A percentile compares a stretch with the other conserved stretches of the same genome.
phyloP scores from a whole-genome alignment of 2,888 invertebrate species.

The Andricus curvator region DNA sequence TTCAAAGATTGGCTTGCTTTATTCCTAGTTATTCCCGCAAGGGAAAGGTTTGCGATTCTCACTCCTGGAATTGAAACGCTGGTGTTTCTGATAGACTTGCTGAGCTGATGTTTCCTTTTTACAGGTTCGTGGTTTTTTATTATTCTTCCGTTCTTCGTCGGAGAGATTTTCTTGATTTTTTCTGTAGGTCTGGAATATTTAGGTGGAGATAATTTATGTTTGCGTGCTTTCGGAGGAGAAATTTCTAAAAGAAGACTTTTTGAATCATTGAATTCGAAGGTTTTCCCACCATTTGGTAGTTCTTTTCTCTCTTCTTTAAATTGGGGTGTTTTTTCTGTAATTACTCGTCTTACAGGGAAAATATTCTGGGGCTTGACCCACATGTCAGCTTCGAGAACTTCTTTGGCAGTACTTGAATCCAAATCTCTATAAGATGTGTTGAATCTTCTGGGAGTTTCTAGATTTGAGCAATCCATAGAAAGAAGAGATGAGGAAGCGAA shows the following conservation, averaged over 20 bases:
- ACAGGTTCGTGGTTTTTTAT: not conserved
- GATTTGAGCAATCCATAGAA: conserved; percentile 28
- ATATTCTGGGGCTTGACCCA: conserved; percentile 63
- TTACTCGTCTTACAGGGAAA: conserved; percentile 18
- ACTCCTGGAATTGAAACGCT: conserved; percentile 64
- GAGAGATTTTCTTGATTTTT: conserved; percentile 40
- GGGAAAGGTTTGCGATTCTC: conserved; percentile 64
- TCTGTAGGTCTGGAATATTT: not conserved
- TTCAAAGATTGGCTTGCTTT: conserved; percentile 48
- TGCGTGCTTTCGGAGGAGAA: conserved; percentile 47
- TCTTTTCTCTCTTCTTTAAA: not conserved
- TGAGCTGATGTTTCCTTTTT: conserved; percentile 39
- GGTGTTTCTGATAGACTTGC: conserved; percentile 52
- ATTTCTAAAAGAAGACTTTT: conserved; percentile 49
- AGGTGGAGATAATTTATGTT: not conserved
- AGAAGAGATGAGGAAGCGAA: conserved; percentile 56
- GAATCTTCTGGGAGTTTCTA: conserved; percentile 4
- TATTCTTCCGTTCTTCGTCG: conserved; percentile 42
- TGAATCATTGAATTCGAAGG: conserved; percentile 7
- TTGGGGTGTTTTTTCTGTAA: not conserved
- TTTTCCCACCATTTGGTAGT: conserved; percentile 39
- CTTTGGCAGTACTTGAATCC: conserved; percentile 62
- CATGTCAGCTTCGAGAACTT: conserved; percentile 70
- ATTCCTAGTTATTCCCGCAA: conserved; percentile 56
- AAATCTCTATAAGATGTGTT: conserved; percentile 40